Evolutionary conservation across 1,140 invertebrate genomes (phyloP).

Genomic region (Listronotus oregonensis): DNA sequence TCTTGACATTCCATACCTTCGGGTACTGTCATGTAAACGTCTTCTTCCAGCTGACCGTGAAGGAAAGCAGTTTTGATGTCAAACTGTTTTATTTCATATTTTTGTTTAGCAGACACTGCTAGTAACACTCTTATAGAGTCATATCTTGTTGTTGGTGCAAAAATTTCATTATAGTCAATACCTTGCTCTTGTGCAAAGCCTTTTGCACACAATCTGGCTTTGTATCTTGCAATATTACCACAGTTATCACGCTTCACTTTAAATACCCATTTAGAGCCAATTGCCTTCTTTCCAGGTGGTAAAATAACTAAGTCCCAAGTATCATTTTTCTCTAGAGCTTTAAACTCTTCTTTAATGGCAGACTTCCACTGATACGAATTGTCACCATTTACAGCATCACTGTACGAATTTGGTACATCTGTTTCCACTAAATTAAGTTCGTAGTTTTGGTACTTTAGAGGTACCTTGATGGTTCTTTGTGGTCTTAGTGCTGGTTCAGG

Average conservation of each 20-base stretch:
- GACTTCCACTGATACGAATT: conserved; percentile 26
- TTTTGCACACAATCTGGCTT: conserved; percentile 57
- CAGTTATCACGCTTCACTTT: conserved; percentile 48
- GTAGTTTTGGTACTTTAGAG: conserved; percentile 8
- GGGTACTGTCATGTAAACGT: conserved; percentile 47
- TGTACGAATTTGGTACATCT: conserved; percentile 27
- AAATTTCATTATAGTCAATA: conserved; percentile 40
- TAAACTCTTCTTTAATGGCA: conserved; percentile 49
- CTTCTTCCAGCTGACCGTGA: conserved; percentile 52
- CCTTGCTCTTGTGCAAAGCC: conserved; percentile 54
- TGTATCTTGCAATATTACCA: conserved; percentile 48
- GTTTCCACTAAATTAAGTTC: conserved; percentile 24
- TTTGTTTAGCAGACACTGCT: conserved; percentile 33
- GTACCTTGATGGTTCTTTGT: conserved; percentile 10
- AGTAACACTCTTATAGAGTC: conserved; percentile 37
- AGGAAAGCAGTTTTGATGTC: conserved; percentile 55
- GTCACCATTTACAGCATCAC: conserved; percentile 25
- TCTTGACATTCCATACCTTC: background rate
- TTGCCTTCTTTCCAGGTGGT: conserved; percentile 42
- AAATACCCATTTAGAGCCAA: conserved; percentile 53
- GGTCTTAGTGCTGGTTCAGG: conserved; percentile 26
- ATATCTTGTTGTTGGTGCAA: conserved; percentile 33
- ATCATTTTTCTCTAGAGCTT: conserved; percentile 44
- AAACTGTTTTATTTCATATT: too few relatives aligned
- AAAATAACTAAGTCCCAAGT: conserved; percentile 47